Base-by-base conservation (phyloP, 2,888 invertebrate genomes). In the Orchestes rusci region DNA sequence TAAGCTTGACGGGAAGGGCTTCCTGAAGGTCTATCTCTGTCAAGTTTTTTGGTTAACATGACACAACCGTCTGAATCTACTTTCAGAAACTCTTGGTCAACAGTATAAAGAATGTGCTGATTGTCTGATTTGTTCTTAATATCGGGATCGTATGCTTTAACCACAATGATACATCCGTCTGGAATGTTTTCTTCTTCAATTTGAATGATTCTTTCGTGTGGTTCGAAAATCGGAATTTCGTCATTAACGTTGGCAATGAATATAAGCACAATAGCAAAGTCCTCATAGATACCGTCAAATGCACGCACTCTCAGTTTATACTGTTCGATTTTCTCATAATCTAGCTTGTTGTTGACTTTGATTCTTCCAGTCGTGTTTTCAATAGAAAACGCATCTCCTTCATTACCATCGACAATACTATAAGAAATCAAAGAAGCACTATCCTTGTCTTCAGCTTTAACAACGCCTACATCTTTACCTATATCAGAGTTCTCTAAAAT, bases 191-290 rank as follows among this genome's bases (percentile, higher is more conserved):
- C 90, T 62, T 90, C 90, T 35, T 76, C 71, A 46, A 90, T 85
- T 1, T 79, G 82, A 37, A 82, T 82, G 39, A 80, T 80, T 57
- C 82, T 82, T 37, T 81, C 74, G 38, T 80, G 80, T 35, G 77
- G 67, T 17, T 72, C 66, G 61, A 96, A 95, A 1, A 82, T 77
- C 0, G 96, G 96, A 0, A 84, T 82, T 66, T 94, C 92, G 64
- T 96, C 96, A 62, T 96, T 96, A 33, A 93, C 83, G 65, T 96
- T 88, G 55, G 81, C 83, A 39, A 94, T 84, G 55, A 82, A 80
- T 36, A 95, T 90, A 37, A 81, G 77, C 1, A 95, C 93, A 55
- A 77, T 80, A 0, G 92, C 84, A 43, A 80, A 80, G 60, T 90
- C 91, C 53, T 87, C 82, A 63, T 78, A 88, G 37, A 82, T 74